These are phyloP conservation scores for Triplophysa dalaica DNA, from an alignment of 2,113 vertebrate genomes.

Conservation along the genomic window DNA sequence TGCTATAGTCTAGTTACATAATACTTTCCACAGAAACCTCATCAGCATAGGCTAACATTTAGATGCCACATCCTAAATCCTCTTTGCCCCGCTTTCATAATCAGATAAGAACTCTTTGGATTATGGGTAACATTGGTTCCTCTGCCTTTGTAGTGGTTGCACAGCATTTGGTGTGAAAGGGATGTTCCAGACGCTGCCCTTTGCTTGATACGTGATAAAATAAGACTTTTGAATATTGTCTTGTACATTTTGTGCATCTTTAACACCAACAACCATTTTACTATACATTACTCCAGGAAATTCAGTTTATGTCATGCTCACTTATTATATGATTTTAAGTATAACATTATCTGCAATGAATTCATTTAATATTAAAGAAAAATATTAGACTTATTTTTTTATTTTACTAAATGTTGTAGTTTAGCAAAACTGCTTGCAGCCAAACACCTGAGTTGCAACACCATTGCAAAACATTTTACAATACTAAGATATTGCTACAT, in stretches of 20 bases:
- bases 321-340: slow-evolving; percentile 15
- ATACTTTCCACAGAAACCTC: slow-evolving; percentile 60
- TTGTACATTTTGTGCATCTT: slow-evolving; percentile 1
- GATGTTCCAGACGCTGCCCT: slow-evolving; percentile 43
- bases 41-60: slow-evolving; percentile 70
- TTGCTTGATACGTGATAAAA: slow-evolving; percentile 1
- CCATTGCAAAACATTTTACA: too few relatives aligned
- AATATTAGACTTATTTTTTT: neutral
- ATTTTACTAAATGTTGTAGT: too few relatives aligned
- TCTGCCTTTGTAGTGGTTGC: slow-evolving; percentile 44
- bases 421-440: too few relatives aligned
- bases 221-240: neutral
- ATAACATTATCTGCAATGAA: neutral
- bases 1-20: slow-evolving; percentile 62
- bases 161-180: slow-evolving; percentile 53
- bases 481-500: neutral
- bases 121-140: slow-evolving; percentile 65
- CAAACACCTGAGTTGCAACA: too few relatives aligned
- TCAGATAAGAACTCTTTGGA: slow-evolving; percentile 72
- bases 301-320: neutral
- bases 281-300: slow-evolving; percentile 21
- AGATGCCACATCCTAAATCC: slow-evolving; percentile 71
- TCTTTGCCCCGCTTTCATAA: slow-evolving; percentile 73
- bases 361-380: neutral
- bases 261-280: neutral